phyloP scores from a whole-genome alignment of 2,113 vertebrate genomes.

The Xerus inauris region DNA sequence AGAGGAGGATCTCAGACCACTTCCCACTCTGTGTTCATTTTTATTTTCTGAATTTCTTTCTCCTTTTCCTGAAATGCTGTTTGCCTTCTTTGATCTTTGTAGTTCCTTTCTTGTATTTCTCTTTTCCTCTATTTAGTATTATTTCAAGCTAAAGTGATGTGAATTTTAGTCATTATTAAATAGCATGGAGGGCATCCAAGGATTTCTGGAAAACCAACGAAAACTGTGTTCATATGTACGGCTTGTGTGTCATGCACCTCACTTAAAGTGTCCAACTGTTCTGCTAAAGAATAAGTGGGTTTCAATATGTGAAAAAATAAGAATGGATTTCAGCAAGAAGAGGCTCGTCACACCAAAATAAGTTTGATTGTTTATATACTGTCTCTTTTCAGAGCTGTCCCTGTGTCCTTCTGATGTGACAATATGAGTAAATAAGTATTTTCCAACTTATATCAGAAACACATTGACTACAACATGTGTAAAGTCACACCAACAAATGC shows the following conservation, averaged over 20 bases:
- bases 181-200: background rate
- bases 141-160: background rate
- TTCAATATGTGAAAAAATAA: background rate
- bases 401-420: background rate
- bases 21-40: background rate
- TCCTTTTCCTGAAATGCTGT: background rate
- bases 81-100: background rate
- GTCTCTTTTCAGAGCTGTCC: background rate
- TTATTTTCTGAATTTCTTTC: conserved; percentile 13
- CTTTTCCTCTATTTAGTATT: background rate
- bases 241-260: background rate
- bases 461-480: background rate
- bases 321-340: background rate
- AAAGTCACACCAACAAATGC: background rate
- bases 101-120: background rate
- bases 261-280: background rate
- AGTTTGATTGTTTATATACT: background rate
- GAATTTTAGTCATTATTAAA: conserved; percentile 2
- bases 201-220: background rate
- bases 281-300: background rate
- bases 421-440: background rate
- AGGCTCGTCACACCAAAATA: background rate
- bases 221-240: background rate
- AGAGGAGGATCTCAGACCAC: background rate
- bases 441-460: background rate